Evolutionary conservation across 2,113 vertebrate species (phyloP).

Genomic region (Uropsilus gracilis): DNA sequence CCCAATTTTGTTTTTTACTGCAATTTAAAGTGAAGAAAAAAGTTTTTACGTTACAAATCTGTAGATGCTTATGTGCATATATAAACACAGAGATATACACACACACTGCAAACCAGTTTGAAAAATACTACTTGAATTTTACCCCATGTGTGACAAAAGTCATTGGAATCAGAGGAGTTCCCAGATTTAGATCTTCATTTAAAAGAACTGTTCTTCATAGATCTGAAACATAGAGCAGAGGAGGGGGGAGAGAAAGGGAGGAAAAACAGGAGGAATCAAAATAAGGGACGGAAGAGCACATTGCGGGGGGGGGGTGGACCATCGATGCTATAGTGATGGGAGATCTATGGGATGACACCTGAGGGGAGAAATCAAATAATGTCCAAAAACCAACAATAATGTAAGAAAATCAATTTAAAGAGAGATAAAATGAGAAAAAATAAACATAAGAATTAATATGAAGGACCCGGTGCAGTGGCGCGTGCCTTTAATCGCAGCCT

Average conservation of each 20-base stretch:
- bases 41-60: neutral
- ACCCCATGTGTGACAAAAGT: neutral
- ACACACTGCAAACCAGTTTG: neutral
- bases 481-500: too few species aligned
- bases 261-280: neutral
- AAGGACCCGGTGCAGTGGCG: too few species aligned
- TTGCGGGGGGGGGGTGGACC: too few species aligned
- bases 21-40: constrained; percentile 25
- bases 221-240: neutral
- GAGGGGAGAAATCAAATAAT: too few species aligned
- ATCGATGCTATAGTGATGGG: too few species aligned
- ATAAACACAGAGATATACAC: neutral
- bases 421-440: too few species aligned
- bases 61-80: neutral
- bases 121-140: neutral
- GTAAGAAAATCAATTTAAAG: too few species aligned
- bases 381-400: too few species aligned
- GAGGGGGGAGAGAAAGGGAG: too few species aligned
- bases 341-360: too few species aligned
- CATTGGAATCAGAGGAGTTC: neutral
- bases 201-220: neutral
- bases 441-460: too few species aligned
- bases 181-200: neutral
- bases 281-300: neutral
- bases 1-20: too few species aligned